phyloP scores from a whole-genome alignment of 2,797 vertebrate species.

The Takifugu ocellatus region DNA sequence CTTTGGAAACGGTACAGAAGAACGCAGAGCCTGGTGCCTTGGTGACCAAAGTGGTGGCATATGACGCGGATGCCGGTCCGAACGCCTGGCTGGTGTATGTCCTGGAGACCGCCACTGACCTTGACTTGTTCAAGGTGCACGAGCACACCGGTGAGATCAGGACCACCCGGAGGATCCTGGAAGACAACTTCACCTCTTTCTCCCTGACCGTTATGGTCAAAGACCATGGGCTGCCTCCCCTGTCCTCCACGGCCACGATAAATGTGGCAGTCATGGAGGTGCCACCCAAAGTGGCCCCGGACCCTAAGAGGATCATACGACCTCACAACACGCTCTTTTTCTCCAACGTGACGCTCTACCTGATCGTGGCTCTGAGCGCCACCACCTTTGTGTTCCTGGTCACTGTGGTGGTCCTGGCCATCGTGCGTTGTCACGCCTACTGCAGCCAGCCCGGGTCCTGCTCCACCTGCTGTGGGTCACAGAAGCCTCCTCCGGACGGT shows the following conservation, averaged over 20 bases:
- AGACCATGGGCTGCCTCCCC: constrained; percentile 87
- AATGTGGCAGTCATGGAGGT: constrained; percentile 91
- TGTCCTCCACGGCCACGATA: constrained; percentile 89
- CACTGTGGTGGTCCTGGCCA: constrained; percentile 87
- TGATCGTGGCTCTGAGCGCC: constrained; percentile 91
- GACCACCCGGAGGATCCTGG: constrained; percentile 88
- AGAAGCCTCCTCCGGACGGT: constrained; percentile 79
- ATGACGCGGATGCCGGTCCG: constrained; percentile 92
- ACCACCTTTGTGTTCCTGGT: constrained; percentile 95
- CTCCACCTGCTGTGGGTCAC: constrained; percentile 85
- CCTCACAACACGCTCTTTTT: constrained; percentile 79
- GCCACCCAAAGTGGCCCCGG: constrained; percentile 84
- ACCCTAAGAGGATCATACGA: constrained; percentile 83
- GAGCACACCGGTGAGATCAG: constrained; percentile 93
- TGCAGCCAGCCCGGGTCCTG: constrained; percentile 84
- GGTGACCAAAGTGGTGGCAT: constrained; percentile 95
- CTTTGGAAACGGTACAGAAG: constrained; percentile 88
- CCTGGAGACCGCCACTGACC: constrained; percentile 84
- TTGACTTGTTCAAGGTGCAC: constrained; percentile 90
- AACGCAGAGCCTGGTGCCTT: constrained; percentile 87
- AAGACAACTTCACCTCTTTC: constrained; percentile 86
- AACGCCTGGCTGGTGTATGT: constrained; percentile 93
- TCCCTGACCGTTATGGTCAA: constrained; percentile 87
- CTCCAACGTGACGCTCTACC: constrained; percentile 92
- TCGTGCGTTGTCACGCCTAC: constrained; percentile 87